These are phyloP conservation scores for Portunus trituberculatus DNA, from an alignment of 1,140 invertebrate species.

Conservation along the genomic window DNA sequence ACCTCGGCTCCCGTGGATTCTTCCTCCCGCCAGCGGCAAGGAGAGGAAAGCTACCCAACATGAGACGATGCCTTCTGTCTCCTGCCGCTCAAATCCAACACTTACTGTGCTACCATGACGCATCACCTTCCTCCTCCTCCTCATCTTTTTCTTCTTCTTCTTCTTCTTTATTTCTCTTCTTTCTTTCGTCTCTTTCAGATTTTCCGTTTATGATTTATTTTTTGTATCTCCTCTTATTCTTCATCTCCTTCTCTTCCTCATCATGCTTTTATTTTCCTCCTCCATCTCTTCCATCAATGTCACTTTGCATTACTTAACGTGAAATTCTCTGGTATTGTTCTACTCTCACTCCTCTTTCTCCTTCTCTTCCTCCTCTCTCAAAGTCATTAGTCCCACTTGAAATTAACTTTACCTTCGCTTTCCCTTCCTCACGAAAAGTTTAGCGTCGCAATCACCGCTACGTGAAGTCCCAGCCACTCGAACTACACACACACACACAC, in stretches of 20 bases:
- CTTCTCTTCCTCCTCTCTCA: not conserved
- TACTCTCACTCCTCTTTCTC: not conserved
- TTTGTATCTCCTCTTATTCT: too few relatives aligned
- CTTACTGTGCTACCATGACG: not conserved
- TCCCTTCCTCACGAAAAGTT: not conserved
- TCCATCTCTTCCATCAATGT: too few relatives aligned
- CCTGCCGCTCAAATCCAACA: not conserved
- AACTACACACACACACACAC: not conserved
- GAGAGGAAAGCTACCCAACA: not conserved
- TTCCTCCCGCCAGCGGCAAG: constrained; percentile 15
- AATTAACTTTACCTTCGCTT: constrained; percentile 4
- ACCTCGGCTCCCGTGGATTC: not conserved
- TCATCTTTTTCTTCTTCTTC: not conserved
- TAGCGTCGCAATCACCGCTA: not conserved
- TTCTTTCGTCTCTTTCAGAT: too few relatives aligned
- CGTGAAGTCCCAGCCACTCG: not conserved
- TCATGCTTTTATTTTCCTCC: too few relatives aligned
- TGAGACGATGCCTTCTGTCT: not conserved
- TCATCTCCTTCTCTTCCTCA: too few relatives aligned
- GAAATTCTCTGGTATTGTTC: too few relatives aligned
- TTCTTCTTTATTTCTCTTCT: too few relatives aligned
- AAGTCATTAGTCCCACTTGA: not conserved
- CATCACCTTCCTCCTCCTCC: not conserved
- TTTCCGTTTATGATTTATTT: too few relatives aligned
- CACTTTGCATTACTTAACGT: too few relatives aligned